Evolutionary conservation across 2,113 vertebrate genomes (phyloP).

Genomic region (Campylorhamphus procurvoides): DNA sequence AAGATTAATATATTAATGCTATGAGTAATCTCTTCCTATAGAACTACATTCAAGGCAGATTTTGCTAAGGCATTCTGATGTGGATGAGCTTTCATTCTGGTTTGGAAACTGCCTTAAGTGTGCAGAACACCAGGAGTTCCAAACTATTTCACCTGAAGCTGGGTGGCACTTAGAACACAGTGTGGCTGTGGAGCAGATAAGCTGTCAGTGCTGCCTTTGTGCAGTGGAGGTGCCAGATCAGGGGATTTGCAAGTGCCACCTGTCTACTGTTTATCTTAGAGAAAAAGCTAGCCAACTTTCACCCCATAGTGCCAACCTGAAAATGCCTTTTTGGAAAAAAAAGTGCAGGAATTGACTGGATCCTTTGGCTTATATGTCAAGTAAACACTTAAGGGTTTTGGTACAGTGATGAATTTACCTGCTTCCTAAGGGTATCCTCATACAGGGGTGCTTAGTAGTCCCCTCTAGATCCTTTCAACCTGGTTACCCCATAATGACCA

Average conservation of each 20-base stretch:
- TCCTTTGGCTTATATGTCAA: not conserved
- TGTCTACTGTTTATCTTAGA: not conserved
- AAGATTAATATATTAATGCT: not conserved
- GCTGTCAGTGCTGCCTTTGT: not conserved
- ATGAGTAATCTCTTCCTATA: not conserved
- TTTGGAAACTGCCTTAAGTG: not conserved
- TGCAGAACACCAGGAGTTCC: not conserved
- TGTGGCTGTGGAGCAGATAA: not conserved
- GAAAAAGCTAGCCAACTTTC: not conserved
- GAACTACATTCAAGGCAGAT: not conserved
- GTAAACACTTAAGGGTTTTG: not conserved
- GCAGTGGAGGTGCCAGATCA: not conserved
- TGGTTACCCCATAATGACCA: not conserved
- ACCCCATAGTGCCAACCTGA: fast-evolving
- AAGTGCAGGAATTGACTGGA: not conserved
- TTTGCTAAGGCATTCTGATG: not conserved
- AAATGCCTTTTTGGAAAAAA: not conserved
- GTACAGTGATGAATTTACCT: not conserved
- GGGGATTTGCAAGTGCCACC: not conserved
- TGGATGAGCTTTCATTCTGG: not conserved
- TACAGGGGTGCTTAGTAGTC: not conserved
- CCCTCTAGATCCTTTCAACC: not conserved
- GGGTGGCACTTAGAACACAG: not conserved
- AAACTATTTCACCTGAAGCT: fast-evolving
- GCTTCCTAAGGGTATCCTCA: not conserved